phyloP scores from a whole-genome alignment of 2,888 invertebrate genomes.

The Drosophila parthenogenetica region DNA sequence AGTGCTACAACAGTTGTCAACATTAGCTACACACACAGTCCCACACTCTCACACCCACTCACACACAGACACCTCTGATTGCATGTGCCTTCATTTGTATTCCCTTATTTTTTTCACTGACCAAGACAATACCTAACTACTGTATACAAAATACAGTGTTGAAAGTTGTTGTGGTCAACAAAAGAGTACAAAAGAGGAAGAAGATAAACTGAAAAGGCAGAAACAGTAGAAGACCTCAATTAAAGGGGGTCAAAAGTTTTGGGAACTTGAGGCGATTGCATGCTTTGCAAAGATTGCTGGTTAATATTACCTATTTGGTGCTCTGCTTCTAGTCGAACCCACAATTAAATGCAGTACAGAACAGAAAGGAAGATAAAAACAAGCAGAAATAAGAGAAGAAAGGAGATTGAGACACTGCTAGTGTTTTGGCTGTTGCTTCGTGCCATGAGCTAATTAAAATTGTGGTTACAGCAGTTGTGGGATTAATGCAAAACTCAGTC shows the following conservation, averaged over 20 bases:
- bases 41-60: background rate
- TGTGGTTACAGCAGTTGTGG: conserved; percentile 43
- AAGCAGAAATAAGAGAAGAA: background rate
- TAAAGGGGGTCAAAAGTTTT: conserved; percentile 29
- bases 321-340: conserved; percentile 7
- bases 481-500: conserved; percentile 22
- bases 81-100: background rate
- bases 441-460: conserved; percentile 55
- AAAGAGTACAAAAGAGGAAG: conserved; percentile 7
- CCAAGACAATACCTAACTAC: background rate
- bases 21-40: conserved; percentile 26
- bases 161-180: conserved; percentile 36
- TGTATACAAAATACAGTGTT: too few relatives aligned
- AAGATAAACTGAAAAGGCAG: conserved; percentile 23
- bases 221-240: conserved; percentile 47
- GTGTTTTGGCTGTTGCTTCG: conserved; percentile 27
- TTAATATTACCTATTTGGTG: conserved; percentile 32
- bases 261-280: conserved; percentile 15
- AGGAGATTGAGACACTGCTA: background rate
- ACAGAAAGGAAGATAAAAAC: conserved; percentile 1
- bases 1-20: conserved; percentile 51
- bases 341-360: conserved; percentile 55
- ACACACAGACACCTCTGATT: background rate
- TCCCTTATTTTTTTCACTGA: background rate
- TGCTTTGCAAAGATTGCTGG: conserved; percentile 41